Conservation (phyloP, 2,113 vertebrate genomes). For the Burhinus oedicnemus region DNA sequence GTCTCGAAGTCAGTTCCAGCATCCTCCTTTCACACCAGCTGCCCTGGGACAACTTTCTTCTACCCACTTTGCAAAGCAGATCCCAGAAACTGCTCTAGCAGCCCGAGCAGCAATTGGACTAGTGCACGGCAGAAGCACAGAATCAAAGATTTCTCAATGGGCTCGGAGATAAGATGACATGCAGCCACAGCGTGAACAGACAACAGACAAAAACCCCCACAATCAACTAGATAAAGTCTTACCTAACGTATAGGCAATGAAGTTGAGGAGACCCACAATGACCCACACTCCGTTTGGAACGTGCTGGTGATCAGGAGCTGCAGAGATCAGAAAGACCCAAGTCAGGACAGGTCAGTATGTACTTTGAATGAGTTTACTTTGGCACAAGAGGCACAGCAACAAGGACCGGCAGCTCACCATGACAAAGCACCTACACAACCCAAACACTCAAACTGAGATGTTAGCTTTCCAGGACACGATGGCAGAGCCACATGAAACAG, state of each 20-base stretch:
- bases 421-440: not conserved
- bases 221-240: slow-evolving; percentile 45
- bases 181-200: accelerated
- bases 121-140: not conserved
- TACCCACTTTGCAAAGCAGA: not conserved
- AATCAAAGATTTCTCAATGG: accelerated
- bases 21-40: not conserved
- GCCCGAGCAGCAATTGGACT: not conserved
- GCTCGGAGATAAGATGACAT: not conserved
- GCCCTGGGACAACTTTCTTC: not conserved
- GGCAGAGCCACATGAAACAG: not conserved
- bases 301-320: slow-evolving; percentile 86
- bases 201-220: not conserved
- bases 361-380: not conserved
- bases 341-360: not conserved
- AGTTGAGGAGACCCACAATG: slow-evolving; percentile 93
- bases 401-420: not conserved
- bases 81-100: not conserved
- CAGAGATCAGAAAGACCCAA: not conserved
- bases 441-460: not conserved
- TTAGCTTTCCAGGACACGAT: not conserved
- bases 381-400: not conserved
- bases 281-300: slow-evolving; percentile 94
- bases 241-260: slow-evolving; percentile 95
- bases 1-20: not conserved